Evolutionary conservation across 64 coral and sea anemone species (phyloP), one percentile per base, ranked within the genome.

Genomic region (Pocillopora damicornis): DNA sequence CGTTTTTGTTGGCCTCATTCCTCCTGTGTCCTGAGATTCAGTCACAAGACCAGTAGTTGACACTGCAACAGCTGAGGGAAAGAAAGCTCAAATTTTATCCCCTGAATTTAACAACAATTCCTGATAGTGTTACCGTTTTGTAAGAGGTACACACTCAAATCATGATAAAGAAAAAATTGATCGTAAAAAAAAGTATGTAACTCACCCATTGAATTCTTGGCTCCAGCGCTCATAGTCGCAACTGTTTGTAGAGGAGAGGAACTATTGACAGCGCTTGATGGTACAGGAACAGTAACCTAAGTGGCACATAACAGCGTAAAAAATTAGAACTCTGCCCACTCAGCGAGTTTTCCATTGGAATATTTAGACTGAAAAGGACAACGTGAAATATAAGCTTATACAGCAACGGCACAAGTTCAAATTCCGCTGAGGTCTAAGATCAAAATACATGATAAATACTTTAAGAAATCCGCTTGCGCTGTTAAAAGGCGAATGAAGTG

Each of bases 1-100:
- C 30, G 81, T 25, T 72, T 85, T 63, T 15, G 64, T 18, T 85
- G 81, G 81, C 57, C 81, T 20, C 65, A 85, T 85, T 57, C 81
- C 81, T 7, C 68, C 81, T 2, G 81, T 85, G 20, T 85, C 81
- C 37, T 85, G 81, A 58, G 81, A 85, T 73, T 85, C 81, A n/a
- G 81, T 85, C 0, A 85, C 81, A 22, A 37, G 25, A 0, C 64
- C 81, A 57, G 81, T 26, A 71, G 81, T 85, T 14, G 81, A 85
- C 1, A 82, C 61, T 85, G 81, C 18, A 0, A 85, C 65, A 73
- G 65, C 62, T 72, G 38, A 73, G 38, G 57, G 42, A 34, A 30
- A 73, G 71, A 38, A 10, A 85, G 34, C 14, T 35, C 15, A 35
- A 82, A 10, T 58, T 58, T 13, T 9, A 66, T 15, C 36, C 22